Evolutionary conservation across 1,140 invertebrate species (phyloP), one percentile per base, ranked within the genome.

Genomic region (Euura lappo): DNA sequence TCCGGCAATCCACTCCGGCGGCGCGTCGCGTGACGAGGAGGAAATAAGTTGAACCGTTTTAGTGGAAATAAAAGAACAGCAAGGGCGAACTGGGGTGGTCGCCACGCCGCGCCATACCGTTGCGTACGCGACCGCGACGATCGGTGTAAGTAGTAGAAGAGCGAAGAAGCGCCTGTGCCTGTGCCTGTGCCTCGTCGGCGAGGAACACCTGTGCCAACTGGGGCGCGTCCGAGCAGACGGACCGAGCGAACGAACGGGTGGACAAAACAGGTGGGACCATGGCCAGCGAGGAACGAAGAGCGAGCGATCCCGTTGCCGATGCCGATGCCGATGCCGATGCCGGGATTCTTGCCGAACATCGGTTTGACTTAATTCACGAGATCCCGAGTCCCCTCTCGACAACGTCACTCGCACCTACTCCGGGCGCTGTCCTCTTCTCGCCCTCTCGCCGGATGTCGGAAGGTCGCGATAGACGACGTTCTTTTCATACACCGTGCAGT

Each of bases 161-260:
- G 13, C 51, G 51, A 60, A 60, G 51, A 60, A 60, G 51, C 51
- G 6, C 51, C 3, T 60, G 8, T 60, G 8, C 13, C 51, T 60
- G 8, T 8, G 0, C 13, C 8, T n/a, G 51, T n/a, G 5, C 28
- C 28, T 28, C 28, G 28, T 28, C 28, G 45, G 71, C 72, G 74
- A 79, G 80, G 77, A 83, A 83, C 81, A 83, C 79, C 81, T 83
- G 81, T 83, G 81, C 81, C 81, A 83, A 83, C 81, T 83, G 81
- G 81, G 78, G 81, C 81, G 75, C 80, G 79, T 82, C 80, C 77
- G 75, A 78, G 76, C 68, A 76, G 72, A 70, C 42, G 44, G n/a
- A 67, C 45, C 65, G 71, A 45, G 65, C 70, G 68, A 69, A 75
- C 71, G 80, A 77, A 80, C 81, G 80, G 81, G 80, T 83, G 81